These are phyloP conservation scores for Tetragnatha versicolor DNA, from an alignment of 1,140 invertebrate genomes.

Conservation along the genomic window DNA sequence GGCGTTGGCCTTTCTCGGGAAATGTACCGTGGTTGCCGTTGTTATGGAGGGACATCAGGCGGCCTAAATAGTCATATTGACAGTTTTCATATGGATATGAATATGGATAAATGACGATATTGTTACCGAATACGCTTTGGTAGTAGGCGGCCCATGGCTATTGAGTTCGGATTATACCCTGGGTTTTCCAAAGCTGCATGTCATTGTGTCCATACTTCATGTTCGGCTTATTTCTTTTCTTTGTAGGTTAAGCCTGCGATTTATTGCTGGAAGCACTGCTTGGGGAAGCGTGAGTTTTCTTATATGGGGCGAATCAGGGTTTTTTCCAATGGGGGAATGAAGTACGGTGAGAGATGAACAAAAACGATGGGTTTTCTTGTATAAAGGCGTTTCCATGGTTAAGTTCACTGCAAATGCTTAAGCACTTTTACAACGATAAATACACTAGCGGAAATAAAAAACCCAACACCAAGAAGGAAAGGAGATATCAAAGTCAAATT, in stretches of 20 bases:
- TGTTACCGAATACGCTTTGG: not conserved
- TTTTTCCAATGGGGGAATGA: too few species aligned
- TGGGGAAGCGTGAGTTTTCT: too few species aligned
- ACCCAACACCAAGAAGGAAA: too few species aligned
- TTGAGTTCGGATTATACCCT: not conserved
- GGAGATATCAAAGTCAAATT: too few species aligned
- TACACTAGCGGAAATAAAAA: too few species aligned
- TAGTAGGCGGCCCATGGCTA: not conserved
- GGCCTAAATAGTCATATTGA: constrained; percentile 32
- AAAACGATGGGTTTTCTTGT: too few species aligned
- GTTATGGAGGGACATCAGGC: constrained; percentile 15
- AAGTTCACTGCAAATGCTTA: too few species aligned
- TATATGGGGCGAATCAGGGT: too few species aligned
- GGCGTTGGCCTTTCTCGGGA: constrained; percentile 24
- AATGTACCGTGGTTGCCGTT: constrained; percentile 39
- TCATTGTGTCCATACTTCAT: constrained; percentile 12
- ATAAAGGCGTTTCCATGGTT: too few species aligned
- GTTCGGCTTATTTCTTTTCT: not conserved
- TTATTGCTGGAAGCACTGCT: too few species aligned
- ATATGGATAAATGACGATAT: constrained; percentile 35
- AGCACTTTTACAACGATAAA: too few species aligned
- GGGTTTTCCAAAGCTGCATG: not conserved
- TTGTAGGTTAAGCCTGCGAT: not conserved
- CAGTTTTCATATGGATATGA: not conserved
- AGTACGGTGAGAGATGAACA: too few species aligned